These are phyloP conservation scores for Irena cyanogastra DNA, from an alignment of 2,113 vertebrate species.

Conservation along the genomic window DNA sequence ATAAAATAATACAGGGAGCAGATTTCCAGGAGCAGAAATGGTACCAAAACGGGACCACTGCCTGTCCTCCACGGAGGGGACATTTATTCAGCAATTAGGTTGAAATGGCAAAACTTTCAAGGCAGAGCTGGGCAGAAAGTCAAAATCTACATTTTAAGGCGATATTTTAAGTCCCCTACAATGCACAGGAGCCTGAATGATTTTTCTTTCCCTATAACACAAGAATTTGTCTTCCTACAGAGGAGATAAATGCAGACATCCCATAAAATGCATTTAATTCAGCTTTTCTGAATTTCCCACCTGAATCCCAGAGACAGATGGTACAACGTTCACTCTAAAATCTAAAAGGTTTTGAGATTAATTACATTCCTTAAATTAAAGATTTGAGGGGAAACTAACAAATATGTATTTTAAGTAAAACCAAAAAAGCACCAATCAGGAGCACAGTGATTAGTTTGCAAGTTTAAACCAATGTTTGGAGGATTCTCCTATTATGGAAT, in stretches of 20 bases:
- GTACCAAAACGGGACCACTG: background rate
- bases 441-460: background rate
- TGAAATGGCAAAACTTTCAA: constrained; percentile 54
- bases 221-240: constrained; percentile 13
- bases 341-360: background rate
- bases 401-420: background rate
- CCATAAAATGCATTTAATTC: background rate
- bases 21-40: background rate
- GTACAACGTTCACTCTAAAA: background rate
- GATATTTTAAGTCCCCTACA: constrained; percentile 59
- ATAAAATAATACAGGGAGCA: background rate
- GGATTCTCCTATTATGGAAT: background rate
- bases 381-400: background rate
- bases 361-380: background rate
- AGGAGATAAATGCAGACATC: background rate
- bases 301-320: background rate
- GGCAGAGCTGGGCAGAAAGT: constrained; percentile 67
- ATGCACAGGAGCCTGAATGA: constrained; percentile 18
- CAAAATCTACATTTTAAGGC: constrained; percentile 70
- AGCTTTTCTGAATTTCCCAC: background rate
- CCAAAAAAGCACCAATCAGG: background rate
- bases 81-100: constrained; percentile 68
- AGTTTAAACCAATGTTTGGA: background rate
- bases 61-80: constrained; percentile 31
- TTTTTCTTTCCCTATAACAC: constrained; percentile 15